phyloP scores from a whole-genome alignment of 2,888 invertebrate genomes.

The Melieria omissa region DNA sequence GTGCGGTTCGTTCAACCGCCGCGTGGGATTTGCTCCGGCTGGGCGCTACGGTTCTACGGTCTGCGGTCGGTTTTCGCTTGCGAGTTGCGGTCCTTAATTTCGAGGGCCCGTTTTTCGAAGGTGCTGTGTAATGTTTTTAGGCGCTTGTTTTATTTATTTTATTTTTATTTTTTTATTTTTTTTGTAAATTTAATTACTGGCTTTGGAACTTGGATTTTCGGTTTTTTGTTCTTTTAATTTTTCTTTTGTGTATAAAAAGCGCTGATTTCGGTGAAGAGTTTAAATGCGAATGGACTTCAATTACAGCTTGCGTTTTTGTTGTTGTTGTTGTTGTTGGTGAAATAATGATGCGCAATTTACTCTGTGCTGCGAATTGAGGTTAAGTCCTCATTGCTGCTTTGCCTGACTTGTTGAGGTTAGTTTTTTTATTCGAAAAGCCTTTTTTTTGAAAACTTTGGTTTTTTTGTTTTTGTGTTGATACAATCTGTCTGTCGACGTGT shows the following conservation, averaged over 20 bases:
- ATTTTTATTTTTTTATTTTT: neutral
- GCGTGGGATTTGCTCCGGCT: neutral
- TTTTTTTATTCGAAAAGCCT: neutral
- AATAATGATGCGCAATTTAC: neutral
- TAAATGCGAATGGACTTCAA: neutral
- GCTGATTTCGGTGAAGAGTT: neutral
- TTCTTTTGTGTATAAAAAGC: neutral
- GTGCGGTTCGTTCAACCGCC: constrained; percentile 3
- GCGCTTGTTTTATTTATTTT: neutral
- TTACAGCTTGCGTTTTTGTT: neutral
- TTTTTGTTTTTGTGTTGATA: neutral
- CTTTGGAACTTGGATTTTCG: neutral
- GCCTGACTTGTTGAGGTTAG: neutral
- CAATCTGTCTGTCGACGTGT: neutral
- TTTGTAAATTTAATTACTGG: neutral
- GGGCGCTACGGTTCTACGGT: neutral
- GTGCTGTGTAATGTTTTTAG: neutral
- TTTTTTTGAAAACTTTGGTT: neutral
- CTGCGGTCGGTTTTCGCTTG: neutral
- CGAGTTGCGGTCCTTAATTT: neutral
- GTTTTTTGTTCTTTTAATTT: neutral
- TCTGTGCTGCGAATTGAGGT: neutral
- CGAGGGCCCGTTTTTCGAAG: neutral
- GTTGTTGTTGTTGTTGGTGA: neutral
- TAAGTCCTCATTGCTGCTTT: neutral